Percentiles rank a stretch among this genome's conserved stretches.
These are phyloP conservation scores for Orestias chungarensis DNA, from an alignment of 2,797 vertebrate genomes.

Conservation along the genomic window DNA sequence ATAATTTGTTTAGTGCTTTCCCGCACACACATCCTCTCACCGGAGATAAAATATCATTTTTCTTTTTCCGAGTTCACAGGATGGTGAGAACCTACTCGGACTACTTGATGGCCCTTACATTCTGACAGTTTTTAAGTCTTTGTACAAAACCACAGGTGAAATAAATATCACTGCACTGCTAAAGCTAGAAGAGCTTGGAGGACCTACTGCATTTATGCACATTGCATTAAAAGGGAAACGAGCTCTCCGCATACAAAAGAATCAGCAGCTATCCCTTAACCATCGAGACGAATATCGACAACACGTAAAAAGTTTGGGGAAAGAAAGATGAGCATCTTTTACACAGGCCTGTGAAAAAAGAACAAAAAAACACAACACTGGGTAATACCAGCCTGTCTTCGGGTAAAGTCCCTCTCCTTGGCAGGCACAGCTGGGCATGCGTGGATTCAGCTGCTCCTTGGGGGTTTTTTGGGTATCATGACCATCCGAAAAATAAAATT, in stretches of 20 bases:
- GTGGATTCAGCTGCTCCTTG: constrained; percentile 85
- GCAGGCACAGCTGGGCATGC: constrained; percentile 87
- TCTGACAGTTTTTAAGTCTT: constrained; percentile 85
- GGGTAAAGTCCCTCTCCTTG: constrained; percentile 86
- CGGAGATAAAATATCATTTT: constrained; percentile 82
- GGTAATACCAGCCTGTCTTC: constrained; percentile 84
- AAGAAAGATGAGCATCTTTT: constrained; percentile 61
- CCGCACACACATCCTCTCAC: constrained; percentile 75
- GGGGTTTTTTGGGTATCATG: constrained; percentile 52
- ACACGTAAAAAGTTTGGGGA: constrained; percentile 54
- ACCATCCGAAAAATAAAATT: constrained; percentile 62
- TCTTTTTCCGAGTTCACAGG: constrained; percentile 80
- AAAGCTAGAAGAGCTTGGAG: constrained; percentile 78
- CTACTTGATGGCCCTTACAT: constrained; percentile 87
- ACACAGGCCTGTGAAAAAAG: constrained; percentile 72
- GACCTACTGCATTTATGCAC: constrained; percentile 78
- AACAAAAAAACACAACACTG: constrained; percentile 67
- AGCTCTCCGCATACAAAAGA: constrained; percentile 61
- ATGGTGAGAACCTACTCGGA: constrained; percentile 77
- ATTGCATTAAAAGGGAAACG: constrained; percentile 68
- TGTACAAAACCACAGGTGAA: constrained; percentile 92
- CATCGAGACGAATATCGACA: constrained; percentile 72
- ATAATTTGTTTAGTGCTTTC: constrained; percentile 78
- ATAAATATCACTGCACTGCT: constrained; percentile 87
- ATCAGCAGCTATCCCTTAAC: constrained; percentile 76